Evolutionary conservation across 2,888 invertebrate genomes (phyloP).

Genomic region (Trissolcus brochymenae): DNA sequence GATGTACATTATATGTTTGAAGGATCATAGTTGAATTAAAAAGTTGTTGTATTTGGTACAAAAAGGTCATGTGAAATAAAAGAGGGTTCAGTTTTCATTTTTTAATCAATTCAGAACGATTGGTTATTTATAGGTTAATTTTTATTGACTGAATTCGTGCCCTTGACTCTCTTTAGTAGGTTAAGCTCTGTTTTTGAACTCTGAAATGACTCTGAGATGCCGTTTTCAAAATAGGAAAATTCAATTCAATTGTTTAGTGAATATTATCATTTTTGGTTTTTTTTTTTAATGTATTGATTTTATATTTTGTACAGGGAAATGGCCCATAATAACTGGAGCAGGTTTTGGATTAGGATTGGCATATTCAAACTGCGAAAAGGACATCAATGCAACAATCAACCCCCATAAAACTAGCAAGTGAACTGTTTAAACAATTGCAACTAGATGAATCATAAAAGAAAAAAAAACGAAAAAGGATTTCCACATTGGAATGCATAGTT

Average conservation of each 20-base stretch:
- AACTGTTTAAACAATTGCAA: constrained; percentile 57
- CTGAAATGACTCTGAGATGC: too few relatives aligned
- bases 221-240: too few relatives aligned
- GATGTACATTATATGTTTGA: neutral
- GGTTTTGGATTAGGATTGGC: constrained; percentile 95
- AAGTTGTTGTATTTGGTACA: constrained; percentile 2
- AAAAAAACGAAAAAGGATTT: constrained; percentile 5
- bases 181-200: too few relatives aligned
- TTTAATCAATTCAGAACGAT: too few relatives aligned
- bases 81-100: too few relatives aligned
- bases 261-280: too few relatives aligned
- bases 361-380: constrained; percentile 90
- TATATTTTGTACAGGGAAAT: constrained; percentile 79
- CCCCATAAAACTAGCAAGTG: constrained; percentile 34
- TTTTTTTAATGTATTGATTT: neutral
- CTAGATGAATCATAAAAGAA: constrained; percentile 46
- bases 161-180: too few relatives aligned
- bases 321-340: constrained; percentile 92
- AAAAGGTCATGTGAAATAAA: neutral
- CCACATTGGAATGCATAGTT: constrained; percentile 7
- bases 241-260: too few relatives aligned
- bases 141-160: too few relatives aligned
- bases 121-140: too few relatives aligned
- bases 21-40: neutral
- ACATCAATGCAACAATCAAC: constrained; percentile 77